phyloP scores from a whole-genome alignment of 2,888 invertebrate species.

The Meteorus colon region DNA sequence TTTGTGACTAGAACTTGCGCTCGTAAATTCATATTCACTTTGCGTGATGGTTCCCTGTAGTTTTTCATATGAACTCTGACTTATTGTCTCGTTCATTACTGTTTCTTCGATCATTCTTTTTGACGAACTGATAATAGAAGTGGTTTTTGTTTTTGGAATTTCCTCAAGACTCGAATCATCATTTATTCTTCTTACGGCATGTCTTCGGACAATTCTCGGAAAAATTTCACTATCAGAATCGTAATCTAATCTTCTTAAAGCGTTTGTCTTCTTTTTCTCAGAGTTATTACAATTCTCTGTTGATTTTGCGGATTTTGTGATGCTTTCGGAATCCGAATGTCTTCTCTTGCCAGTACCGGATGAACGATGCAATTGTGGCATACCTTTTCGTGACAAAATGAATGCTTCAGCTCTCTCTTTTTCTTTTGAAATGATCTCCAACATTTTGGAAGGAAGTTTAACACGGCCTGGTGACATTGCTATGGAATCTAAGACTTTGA shows the following conservation, averaged over 20 bases:
- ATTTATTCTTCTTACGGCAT: not conserved
- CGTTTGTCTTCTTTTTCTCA: not conserved
- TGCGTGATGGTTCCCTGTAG: conserved; percentile 6
- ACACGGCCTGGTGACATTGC: conserved; percentile 64
- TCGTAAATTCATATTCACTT: conserved; percentile 31
- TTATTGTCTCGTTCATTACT: not conserved
- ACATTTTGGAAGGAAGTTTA: conserved; percentile 56
- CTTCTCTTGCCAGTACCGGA: conserved; percentile 30
- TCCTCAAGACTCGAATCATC: conserved; percentile 33
- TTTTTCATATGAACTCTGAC: not conserved
- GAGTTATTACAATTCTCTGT: not conserved
- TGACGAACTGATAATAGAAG: not conserved
- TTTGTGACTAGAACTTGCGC: conserved; percentile 33
- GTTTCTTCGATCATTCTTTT: not conserved
- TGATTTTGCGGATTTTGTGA: not conserved
- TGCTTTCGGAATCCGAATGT: conserved; percentile 38
- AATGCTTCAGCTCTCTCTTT: not conserved
- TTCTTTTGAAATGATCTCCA: conserved; percentile 42
- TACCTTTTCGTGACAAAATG: conserved; percentile 5
- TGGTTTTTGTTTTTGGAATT: conserved; percentile 19
- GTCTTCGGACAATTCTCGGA: conserved; percentile 21
- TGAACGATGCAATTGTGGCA: not conserved
- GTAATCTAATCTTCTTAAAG: conserved; percentile 26
- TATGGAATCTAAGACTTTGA: conserved; percentile 66
- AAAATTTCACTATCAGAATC: conserved; percentile 41